These are phyloP conservation scores for Brachypalpus laphriformis DNA, from an alignment of 2,888 invertebrate species.

Conservation along the genomic window DNA sequence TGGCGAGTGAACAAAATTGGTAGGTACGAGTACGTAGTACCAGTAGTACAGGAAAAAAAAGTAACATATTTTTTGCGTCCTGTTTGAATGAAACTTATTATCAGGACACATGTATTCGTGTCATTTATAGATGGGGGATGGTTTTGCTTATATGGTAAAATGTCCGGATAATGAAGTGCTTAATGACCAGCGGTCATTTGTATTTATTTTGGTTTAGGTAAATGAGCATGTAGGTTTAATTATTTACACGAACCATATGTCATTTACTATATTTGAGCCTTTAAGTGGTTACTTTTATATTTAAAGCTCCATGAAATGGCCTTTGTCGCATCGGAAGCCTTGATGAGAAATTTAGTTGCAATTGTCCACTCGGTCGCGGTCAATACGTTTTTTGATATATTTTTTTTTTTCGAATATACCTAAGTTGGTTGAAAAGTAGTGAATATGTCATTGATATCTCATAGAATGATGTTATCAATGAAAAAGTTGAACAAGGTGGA, in stretches of 20 bases:
- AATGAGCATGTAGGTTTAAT: constrained; percentile 58
- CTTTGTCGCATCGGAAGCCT: background rate
- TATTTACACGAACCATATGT: constrained; percentile 60
- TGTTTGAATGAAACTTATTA: background rate
- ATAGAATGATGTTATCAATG: constrained; percentile 34
- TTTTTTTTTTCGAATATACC: background rate
- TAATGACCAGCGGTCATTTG: constrained; percentile 22
- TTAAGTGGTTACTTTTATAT: constrained; percentile 23
- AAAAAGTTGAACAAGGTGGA: constrained; percentile 48
- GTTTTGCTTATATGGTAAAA: constrained; percentile 34
- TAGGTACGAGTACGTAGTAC: background rate
- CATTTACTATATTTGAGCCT: constrained; percentile 29
- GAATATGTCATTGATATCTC: constrained; percentile 44
- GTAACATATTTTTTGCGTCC: background rate
- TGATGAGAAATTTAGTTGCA: constrained; percentile 25
- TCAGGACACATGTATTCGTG: constrained; percentile 9
- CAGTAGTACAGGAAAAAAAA: background rate
- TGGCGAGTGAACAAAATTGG: background rate
- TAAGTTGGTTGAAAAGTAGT: too few relatives aligned
- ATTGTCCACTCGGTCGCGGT: constrained; percentile 2
- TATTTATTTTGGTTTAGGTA: constrained; percentile 53
- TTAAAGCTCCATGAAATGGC: background rate
- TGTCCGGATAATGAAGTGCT: constrained; percentile 21
- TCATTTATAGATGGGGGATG: background rate
- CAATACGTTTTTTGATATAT: background rate